Evolutionary conservation across 2,797 vertebrate genomes (phyloP).

Genomic region (Syndactyla subalaris): DNA sequence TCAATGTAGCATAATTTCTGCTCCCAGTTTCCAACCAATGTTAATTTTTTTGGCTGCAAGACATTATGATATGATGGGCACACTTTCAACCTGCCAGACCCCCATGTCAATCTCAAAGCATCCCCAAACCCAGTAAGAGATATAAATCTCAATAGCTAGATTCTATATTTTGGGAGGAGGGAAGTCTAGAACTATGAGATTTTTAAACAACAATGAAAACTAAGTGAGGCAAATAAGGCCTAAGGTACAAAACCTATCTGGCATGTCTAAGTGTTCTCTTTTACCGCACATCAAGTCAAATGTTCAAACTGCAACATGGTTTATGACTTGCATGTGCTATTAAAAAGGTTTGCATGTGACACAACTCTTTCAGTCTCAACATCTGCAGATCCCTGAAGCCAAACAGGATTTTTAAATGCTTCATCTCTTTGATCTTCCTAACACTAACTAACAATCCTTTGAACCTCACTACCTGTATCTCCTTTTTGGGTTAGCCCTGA

Average conservation of each 20-base stretch:
- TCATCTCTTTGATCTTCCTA: background rate
- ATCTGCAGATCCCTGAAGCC: background rate
- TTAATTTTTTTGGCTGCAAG: background rate
- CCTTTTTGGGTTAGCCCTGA: background rate
- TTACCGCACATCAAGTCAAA: background rate
- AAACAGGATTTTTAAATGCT: background rate
- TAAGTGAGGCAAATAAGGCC: fast-evolving
- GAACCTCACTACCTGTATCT: background rate
- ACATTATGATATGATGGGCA: fast-evolving
- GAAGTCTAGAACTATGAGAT: background rate
- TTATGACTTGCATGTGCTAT: background rate
- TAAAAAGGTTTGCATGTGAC: background rate
- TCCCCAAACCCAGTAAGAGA: background rate
- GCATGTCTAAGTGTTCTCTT: background rate
- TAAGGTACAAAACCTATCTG: background rate
- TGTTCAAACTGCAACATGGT: background rate
- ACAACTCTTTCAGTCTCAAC: background rate
- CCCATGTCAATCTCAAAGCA: background rate
- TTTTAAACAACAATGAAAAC: background rate
- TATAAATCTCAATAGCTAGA: background rate
- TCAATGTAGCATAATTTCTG: background rate
- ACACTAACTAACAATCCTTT: background rate
- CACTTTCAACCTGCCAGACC: background rate
- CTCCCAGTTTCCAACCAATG: background rate
- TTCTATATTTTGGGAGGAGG: background rate